phyloP scores from a whole-genome alignment of 2,888 invertebrate species.

The Drosophila conformis region DNA sequence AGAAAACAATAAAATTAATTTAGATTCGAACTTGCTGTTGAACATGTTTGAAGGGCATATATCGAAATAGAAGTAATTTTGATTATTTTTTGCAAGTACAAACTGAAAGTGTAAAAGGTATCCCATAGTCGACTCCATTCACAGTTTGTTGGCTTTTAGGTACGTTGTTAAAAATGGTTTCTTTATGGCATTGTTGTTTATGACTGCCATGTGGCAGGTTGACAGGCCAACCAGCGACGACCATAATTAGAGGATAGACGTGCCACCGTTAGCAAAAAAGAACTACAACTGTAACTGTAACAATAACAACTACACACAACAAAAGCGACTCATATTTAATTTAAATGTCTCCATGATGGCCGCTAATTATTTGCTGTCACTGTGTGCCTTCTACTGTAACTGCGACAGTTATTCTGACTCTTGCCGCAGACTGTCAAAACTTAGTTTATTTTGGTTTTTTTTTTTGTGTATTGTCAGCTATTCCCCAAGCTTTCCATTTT shows the following conservation, averaged over 20 bases:
- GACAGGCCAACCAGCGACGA: constrained; percentile 47
- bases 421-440: constrained; percentile 43
- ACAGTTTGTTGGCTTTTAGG: constrained; percentile 4
- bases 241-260: constrained; percentile 69
- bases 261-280: constrained; percentile 28
- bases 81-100: not conserved
- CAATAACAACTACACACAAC: constrained; percentile 11
- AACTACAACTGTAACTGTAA: constrained; percentile 17
- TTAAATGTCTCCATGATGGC: constrained; percentile 67
- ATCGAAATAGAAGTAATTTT: not conserved
- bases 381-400: constrained; percentile 54
- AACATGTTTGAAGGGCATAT: not conserved
- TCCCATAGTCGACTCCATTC: not conserved
- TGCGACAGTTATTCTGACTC: constrained; percentile 28
- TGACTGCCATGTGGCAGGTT: constrained; percentile 65
- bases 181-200: constrained; percentile 78
- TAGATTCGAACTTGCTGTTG: not conserved
- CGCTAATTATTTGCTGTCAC: constrained; percentile 71
- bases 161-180: constrained; percentile 61
- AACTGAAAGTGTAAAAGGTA: not conserved
- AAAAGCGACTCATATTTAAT: constrained; percentile 67
- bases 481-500: constrained; percentile 38
- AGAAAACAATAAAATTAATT: not conserved
- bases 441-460: not conserved
- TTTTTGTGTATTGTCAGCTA: constrained; percentile 35